Evolutionary conservation across 2,888 invertebrate genomes (phyloP).

Genomic region (Dimorphilus gyrociliatus): DNA sequence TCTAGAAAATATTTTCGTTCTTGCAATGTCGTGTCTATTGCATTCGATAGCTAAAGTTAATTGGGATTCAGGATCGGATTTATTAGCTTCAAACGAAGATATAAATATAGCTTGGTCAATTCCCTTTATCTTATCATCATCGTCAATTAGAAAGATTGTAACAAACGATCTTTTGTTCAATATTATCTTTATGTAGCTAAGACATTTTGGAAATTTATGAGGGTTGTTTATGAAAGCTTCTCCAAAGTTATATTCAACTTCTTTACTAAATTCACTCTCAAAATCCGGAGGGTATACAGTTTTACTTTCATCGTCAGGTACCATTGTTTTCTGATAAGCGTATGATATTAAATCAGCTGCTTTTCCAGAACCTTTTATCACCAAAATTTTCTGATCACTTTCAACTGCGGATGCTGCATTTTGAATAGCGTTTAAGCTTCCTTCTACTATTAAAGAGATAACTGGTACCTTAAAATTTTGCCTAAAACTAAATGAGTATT

Average conservation of each 20-base stretch:
- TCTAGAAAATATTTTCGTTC: conserved; percentile 25
- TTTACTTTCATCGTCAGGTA: too few relatives aligned
- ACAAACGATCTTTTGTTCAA: conserved; percentile 16
- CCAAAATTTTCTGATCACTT: conserved; percentile 25
- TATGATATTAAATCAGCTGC: conserved; percentile 31
- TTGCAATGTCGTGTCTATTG: conserved; percentile 34
- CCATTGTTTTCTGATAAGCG: conserved; percentile 19
- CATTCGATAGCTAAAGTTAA: conserved; percentile 33
- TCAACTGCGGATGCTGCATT: conserved; percentile 21
- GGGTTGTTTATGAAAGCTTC: conserved; percentile 15
- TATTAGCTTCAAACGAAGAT: conserved; percentile 32
- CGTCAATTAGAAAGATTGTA: conserved; percentile 25
- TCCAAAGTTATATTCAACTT: conserved; percentile 13
- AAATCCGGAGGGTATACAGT: too few relatives aligned
- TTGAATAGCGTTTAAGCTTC: conserved; percentile 66
- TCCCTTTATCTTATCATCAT: conserved; percentile 21
- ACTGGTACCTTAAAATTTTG: conserved; percentile 49
- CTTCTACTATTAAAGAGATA: conserved; percentile 88
- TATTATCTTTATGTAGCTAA: conserved; percentile 14
- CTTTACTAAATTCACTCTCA: too few relatives aligned
- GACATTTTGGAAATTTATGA: conserved; percentile 13
- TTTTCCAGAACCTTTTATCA: conserved; percentile 30
- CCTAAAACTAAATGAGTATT: conserved; percentile 15
- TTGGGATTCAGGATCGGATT: conserved; percentile 25
- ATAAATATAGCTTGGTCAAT: conserved; percentile 31